A percentile compares a stretch with the other conserved stretches of the same genome.
phyloP scores from a whole-genome alignment of 1,140 invertebrate genomes.

The Drosophila sucinea region DNA sequence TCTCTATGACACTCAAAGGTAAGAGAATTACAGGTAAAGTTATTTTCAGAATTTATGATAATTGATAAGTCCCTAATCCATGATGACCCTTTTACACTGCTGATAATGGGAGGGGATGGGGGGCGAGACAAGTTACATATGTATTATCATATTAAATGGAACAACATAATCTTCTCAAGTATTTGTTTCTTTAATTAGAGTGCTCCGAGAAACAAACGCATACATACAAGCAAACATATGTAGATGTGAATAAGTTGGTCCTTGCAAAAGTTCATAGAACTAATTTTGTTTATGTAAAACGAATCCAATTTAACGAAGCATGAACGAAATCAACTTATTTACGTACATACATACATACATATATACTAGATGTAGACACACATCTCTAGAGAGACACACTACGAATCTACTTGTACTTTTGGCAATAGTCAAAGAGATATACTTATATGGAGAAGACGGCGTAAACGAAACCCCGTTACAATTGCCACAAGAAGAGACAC shows the following conservation, averaged over 20 bases:
- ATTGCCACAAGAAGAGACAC: neutral
- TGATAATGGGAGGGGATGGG: neutral
- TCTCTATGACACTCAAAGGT: neutral
- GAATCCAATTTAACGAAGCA: conserved; percentile 57
- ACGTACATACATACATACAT: conserved; percentile 6
- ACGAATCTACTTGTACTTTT: neutral
- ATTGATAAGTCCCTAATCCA: conserved; percentile 4
- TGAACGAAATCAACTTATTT: conserved; percentile 47
- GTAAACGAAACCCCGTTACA: neutral
- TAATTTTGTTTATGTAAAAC: conserved; percentile 27
- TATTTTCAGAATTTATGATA: neutral
- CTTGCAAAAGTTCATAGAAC: conserved; percentile 21
- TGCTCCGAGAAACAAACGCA: neutral
- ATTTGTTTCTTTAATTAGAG: conserved; percentile 17
- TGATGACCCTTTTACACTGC: neutral
- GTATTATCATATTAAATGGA: conserved; percentile 10
- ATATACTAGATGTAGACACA: neutral
- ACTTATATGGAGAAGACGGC: conserved; percentile 9
- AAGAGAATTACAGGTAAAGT: neutral
- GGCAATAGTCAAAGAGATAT: conserved; percentile 4
- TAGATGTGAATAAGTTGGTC: conserved; percentile 19
- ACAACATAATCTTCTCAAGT: conserved; percentile 11
- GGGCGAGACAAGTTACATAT: neutral
- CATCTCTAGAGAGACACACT: conserved; percentile 7
- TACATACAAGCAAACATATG: neutral